Percentiles rank a stretch among this genome's conserved stretches.
phyloP scores from a whole-genome alignment of 2,113 vertebrate species.

The Heteronetta atricapilla region DNA sequence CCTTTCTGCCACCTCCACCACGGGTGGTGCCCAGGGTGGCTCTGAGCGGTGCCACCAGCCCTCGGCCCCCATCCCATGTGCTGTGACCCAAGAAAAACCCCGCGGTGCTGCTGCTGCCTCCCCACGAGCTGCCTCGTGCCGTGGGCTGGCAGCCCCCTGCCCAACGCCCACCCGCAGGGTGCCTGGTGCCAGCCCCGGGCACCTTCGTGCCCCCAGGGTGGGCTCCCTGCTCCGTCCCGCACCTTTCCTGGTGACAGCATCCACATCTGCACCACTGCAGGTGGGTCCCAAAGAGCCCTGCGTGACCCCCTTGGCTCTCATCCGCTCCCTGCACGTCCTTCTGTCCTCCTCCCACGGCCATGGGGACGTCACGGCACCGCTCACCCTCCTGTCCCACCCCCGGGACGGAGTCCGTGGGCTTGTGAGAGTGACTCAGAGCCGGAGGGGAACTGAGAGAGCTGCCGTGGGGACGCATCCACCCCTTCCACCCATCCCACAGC shows the following conservation, averaged over 20 bases:
- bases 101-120: neutral
- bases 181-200: accelerated
- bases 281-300: accelerated
- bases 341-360: neutral
- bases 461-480: neutral
- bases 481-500: neutral
- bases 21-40: neutral
- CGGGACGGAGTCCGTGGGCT: neutral
- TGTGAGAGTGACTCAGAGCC: conserved; percentile 49
- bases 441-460: conserved; percentile 1
- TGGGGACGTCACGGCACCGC: neutral
- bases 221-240: neutral
- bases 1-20: neutral
- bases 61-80: accelerated
- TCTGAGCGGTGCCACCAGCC: neutral
- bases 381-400: neutral
- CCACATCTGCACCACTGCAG: neutral
- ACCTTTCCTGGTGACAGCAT: accelerated
- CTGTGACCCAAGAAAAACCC: conserved; percentile 18
- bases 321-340: accelerated
- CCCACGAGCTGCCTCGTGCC: neutral
- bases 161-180: accelerated
- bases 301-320: accelerated
- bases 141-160: accelerated
- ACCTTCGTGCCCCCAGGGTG: neutral